Conservation (phyloP, 2,888 invertebrate species). For the Tetanocera ferruginea region DNA sequence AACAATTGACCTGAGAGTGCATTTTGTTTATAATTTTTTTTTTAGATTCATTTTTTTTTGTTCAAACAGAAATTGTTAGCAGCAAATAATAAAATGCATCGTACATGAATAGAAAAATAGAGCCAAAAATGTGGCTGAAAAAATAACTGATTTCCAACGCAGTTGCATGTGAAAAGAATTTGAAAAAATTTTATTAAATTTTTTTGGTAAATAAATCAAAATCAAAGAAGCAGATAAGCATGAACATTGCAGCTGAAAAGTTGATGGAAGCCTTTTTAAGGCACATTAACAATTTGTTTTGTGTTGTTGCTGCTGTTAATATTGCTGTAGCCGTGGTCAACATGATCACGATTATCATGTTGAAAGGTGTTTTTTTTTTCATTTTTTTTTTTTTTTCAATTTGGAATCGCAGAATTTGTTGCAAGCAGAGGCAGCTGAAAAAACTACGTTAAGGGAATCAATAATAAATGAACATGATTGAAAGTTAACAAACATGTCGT, state of each 20-base stretch:
- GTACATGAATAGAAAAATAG: no score
- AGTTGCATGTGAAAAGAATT: not conserved
- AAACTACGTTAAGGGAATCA: not conserved
- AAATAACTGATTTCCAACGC: no score
- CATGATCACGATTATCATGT: slow-evolving; percentile 14
- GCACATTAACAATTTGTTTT: not conserved
- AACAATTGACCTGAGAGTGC: not conserved
- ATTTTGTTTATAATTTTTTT: not conserved
- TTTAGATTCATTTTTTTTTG: not conserved
- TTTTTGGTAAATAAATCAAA: not conserved
- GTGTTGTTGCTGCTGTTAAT: not conserved
- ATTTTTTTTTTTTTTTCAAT: not conserved
- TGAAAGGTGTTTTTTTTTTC: no score
- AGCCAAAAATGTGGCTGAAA: no score
- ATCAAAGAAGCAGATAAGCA: not conserved
- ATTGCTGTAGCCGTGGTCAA: not conserved
- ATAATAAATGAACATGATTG: not conserved
- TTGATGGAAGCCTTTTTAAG: not conserved
- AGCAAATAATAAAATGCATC: no score
- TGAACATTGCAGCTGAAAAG: not conserved
- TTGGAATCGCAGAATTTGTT: not conserved
- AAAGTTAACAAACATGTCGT: not conserved
- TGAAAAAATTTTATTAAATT: not conserved
- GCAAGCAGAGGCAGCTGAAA: not conserved
- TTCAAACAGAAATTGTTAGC: no score